Percentiles rank a stretch among this genome's conserved stretches.
phyloP scores from a whole-genome alignment of 2,797 vertebrate genomes.

The Falco columbarius region DNA sequence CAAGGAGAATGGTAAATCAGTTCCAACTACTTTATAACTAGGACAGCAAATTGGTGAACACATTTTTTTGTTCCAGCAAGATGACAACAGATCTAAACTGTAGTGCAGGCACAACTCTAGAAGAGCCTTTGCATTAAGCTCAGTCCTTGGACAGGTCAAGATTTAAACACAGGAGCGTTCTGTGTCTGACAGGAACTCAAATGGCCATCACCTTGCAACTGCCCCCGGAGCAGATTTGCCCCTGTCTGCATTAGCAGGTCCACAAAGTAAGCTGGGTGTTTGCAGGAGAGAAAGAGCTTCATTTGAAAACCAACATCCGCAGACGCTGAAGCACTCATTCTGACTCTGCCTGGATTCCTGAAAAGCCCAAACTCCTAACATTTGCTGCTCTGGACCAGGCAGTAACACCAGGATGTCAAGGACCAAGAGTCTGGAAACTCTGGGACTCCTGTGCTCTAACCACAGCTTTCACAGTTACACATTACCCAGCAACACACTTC shows the following conservation, averaged over 20 bases:
- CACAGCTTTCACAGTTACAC: background rate
- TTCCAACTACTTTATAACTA: background rate
- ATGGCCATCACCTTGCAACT: background rate
- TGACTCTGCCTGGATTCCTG: background rate
- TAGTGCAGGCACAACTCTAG: background rate
- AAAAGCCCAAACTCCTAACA: background rate
- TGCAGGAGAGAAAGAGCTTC: background rate
- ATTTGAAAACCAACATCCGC: background rate
- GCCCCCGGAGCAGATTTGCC: background rate
- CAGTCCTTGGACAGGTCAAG: background rate
- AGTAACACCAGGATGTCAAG: background rate
- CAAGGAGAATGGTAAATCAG: background rate
- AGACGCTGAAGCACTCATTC: background rate
- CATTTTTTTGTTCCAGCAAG: background rate
- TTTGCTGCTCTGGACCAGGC: background rate
- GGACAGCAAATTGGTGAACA: background rate
- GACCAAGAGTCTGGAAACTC: background rate
- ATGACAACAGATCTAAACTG: background rate
- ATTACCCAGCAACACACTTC: background rate
- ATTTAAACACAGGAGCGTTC: background rate
- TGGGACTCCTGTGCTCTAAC: background rate
- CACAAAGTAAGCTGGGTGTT: background rate
- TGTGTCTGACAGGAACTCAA: background rate
- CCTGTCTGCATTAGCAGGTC: background rate
- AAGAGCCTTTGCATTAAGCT: background rate